Percentiles rank a stretch among this genome's conserved stretches.
phyloP scores from a whole-genome alignment of 64 coral and sea anemone genomes.

The Montipora cactus region DNA sequence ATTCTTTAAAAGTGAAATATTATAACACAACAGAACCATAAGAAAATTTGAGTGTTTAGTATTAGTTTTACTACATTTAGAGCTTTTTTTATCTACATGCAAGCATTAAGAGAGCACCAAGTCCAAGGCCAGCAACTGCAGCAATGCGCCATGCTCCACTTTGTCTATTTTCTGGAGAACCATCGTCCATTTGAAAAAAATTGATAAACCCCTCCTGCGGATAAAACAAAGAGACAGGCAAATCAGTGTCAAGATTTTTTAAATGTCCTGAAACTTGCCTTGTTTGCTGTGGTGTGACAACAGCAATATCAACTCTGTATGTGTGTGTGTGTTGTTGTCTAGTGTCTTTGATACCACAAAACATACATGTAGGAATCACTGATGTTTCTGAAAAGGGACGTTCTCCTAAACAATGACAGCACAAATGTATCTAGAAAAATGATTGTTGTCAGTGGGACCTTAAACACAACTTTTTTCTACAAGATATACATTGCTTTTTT shows the following conservation, averaged over 20 bases:
- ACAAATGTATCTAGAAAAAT: too few relatives aligned
- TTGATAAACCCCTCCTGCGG: slow-evolving; percentile 80
- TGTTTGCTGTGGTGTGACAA: too few relatives aligned
- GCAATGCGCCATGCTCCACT: slow-evolving; percentile 71
- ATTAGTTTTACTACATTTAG: neutral
- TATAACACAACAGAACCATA: neutral
- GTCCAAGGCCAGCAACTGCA: slow-evolving; percentile 81
- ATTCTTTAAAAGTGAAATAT: neutral
- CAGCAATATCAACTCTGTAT: too few relatives aligned
- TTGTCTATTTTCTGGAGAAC: slow-evolving; percentile 11
- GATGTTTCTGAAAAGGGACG: too few relatives aligned
- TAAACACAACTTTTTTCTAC: too few relatives aligned
- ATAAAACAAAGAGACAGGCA: neutral
- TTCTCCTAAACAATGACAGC: too few relatives aligned
- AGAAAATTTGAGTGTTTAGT: neutral
- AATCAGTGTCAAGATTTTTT: neutral
- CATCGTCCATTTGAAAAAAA: slow-evolving; percentile 74
- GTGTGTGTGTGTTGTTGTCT: too few relatives aligned
- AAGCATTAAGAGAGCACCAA: slow-evolving; percentile 87
- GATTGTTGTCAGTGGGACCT: too few relatives aligned
- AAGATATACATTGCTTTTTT: too few relatives aligned
- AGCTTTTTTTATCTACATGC: slow-evolving; percentile 68
- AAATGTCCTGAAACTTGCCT: neutral
- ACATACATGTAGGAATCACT: too few relatives aligned
- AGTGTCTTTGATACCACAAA: too few relatives aligned